Base-by-base conservation (phyloP, 2,888 invertebrate genomes). In the Lasioglossum pauxillum region DNA sequence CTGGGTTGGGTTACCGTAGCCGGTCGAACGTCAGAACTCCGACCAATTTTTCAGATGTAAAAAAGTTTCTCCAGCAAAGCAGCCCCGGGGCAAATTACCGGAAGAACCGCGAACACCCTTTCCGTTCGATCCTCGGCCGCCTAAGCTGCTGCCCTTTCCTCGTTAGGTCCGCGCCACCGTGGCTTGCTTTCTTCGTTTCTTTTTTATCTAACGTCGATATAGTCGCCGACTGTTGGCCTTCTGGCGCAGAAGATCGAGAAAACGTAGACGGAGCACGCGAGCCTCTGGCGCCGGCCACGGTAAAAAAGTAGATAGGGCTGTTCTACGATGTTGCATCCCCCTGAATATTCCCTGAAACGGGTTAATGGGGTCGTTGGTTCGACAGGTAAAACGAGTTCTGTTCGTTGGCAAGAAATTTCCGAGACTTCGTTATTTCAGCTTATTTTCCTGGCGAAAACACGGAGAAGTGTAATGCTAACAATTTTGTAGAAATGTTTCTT, bases 261-360 rank as follows among this genome's bases (percentile, higher is more conserved):
- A 91, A 91, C 84, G 89, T 88, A 78, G 81, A 73, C 27, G 67
- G 81, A 78, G 74, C 92, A 92, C 90, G 92, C 92, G 85, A 92
- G 74, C 82, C 75, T 81, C 75, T 75, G 79, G 84, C 88, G 78
- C 82, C 86, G 79, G 85, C 74, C 72, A 86, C 82, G 75, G 90
- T 88, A 88, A 91, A 91, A 46, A 88, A 79, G 69, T 49, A 78
- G 80, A 38, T 44, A 31, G 23, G 69, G 19, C 38, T 69, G 35
- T 38, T 38, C 69, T 10, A 23, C 23, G 35, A 8, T 19, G 38
- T 35, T 31, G 14, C 16, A 69, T 19, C 38, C 38, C 10, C 23
- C 19, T 7, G 19, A 35, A 14, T 31, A 16, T 31, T 64, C 27
- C 31, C 19, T 19, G 67, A 31, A 35, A 16, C 16, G 14, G 67